A percentile compares a stretch with the other conserved stretches of the same genome.
These are phyloP conservation scores for Hydropotes inermis DNA, from an alignment of 2,113 vertebrate species.

Conservation along the genomic window DNA sequence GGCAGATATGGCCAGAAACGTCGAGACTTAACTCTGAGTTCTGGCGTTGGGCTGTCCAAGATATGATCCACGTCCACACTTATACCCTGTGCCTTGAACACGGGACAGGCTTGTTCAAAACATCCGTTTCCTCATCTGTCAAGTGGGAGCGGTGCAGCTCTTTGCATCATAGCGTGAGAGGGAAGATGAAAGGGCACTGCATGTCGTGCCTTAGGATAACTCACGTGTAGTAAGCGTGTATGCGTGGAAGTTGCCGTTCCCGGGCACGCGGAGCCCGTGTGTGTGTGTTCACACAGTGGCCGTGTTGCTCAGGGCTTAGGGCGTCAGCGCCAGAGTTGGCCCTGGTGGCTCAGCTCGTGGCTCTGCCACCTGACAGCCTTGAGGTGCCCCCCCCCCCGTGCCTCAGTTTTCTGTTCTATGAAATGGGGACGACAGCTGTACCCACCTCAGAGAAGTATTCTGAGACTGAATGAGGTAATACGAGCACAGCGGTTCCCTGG, in stretches of 20 bases:
- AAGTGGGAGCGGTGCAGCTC: background rate
- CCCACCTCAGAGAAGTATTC: background rate
- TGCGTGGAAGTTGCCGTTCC: fast-evolving
- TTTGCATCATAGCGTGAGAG: background rate
- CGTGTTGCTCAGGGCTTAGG: background rate
- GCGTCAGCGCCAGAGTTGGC: background rate
- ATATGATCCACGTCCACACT: background rate
- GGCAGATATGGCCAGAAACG: background rate
- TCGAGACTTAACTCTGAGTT: background rate
- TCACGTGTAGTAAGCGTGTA: background rate
- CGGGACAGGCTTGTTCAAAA: background rate
- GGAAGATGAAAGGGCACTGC: background rate
- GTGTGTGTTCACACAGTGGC: background rate
- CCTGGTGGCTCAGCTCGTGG: background rate
- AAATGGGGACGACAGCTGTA: background rate
- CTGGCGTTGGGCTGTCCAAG: background rate
- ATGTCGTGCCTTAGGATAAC: fast-evolving
- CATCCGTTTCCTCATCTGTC: background rate
- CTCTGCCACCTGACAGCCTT: background rate
- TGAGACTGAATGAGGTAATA: background rate
- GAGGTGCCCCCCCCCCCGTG: background rate
- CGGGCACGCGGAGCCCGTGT: fast-evolving
- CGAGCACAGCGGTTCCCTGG: background rate
- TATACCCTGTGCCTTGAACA: background rate
- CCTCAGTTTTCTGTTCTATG: background rate